These are phyloP conservation scores for Nipponia nippon DNA, from an alignment of 2,113 vertebrate genomes.

Conservation along the genomic window DNA sequence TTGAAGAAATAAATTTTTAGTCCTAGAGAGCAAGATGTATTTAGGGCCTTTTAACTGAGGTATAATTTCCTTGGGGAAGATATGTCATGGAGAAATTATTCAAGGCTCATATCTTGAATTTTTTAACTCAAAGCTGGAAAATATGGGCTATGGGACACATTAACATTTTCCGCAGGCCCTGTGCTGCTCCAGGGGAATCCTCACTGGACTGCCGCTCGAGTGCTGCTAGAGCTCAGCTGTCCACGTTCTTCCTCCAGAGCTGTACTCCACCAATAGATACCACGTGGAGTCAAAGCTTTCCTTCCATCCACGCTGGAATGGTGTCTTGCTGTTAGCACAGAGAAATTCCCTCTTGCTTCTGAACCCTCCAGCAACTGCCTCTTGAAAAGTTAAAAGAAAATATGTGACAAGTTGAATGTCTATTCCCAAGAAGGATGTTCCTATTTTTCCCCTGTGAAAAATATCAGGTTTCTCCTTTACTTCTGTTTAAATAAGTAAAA, in stretches of 20 bases:
- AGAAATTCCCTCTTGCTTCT: neutral
- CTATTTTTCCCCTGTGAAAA: neutral
- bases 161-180: neutral
- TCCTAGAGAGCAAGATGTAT: neutral
- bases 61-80: neutral
- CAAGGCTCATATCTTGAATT: neutral
- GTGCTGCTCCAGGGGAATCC: neutral
- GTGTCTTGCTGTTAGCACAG: neutral
- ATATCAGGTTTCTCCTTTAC: neutral
- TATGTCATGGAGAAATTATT: neutral
- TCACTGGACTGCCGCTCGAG: neutral
- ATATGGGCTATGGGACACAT: neutral
- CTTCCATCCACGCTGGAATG: accelerated
- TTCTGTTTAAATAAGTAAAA: neutral
- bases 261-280: accelerated
- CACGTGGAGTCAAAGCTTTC: neutral
- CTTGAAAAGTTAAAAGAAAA: neutral
- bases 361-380: neutral
- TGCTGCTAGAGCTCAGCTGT: neutral
- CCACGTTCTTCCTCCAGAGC: neutral
- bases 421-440: neutral
- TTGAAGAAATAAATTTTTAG: neutral
- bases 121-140: neutral
- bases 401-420: neutral
- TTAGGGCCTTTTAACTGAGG: conserved; percentile 8